Evolutionary conservation across 2,113 vertebrate species (phyloP).

Genomic region (Pitta sordida): DNA sequence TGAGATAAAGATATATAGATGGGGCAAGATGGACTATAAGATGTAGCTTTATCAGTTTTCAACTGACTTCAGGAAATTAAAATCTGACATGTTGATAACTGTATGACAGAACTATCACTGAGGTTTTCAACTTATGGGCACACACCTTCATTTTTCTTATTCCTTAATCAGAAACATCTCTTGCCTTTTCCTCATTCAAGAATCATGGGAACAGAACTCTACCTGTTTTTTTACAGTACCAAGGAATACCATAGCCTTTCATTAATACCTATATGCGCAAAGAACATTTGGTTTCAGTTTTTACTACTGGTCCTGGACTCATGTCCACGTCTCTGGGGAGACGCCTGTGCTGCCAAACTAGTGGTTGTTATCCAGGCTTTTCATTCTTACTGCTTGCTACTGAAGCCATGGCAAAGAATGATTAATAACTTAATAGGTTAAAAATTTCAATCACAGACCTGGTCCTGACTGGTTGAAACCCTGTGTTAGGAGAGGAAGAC

Average conservation of each 20-base stretch:
- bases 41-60: background rate
- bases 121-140: background rate
- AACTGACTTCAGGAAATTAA: background rate
- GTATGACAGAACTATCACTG: background rate
- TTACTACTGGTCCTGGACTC: background rate
- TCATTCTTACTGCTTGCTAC: background rate
- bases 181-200: background rate
- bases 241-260: background rate
- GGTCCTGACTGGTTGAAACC: background rate
- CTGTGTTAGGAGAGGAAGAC: background rate
- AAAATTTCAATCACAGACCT: background rate
- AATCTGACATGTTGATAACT: background rate
- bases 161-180: background rate
- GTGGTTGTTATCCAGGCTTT: rapidly evolving
- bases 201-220: background rate
- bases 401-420: background rate
- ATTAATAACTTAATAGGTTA: background rate
- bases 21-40: rapidly evolving
- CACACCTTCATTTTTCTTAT: background rate
- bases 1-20: rapidly evolving
- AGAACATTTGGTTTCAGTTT: background rate
- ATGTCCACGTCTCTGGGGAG: rapidly evolving
- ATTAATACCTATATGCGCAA: background rate
- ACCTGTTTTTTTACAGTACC: background rate
- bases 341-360: background rate